phyloP scores from a whole-genome alignment of 1,140 invertebrate genomes.

The Rhagoletis pomonella region DNA sequence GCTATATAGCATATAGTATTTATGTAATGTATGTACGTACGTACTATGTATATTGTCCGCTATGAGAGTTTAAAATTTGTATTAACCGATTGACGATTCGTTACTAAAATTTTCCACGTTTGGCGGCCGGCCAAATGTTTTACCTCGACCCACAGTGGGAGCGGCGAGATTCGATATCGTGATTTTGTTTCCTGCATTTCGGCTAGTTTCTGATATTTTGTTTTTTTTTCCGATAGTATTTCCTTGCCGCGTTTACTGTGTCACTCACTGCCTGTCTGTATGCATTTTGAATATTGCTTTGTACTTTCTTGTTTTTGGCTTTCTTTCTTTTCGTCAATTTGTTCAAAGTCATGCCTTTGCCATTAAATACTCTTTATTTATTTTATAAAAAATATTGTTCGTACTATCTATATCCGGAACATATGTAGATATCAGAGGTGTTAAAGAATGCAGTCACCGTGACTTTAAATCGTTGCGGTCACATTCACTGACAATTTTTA shows the following conservation, averaged over 20 bases:
- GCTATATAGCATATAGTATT: background rate
- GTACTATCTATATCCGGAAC: no score
- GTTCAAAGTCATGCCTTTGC: constrained; percentile 17
- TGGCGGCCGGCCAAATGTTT: constrained; percentile 21
- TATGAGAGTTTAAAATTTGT: background rate
- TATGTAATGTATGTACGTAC: background rate
- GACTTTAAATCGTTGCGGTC: no score
- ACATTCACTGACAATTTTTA: no score
- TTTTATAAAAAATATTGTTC: no score
- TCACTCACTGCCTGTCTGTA: background rate
- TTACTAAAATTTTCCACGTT: constrained; percentile 14
- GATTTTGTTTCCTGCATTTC: constrained; percentile 25
- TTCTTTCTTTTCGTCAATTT: background rate
- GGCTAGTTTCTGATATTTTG: background rate
- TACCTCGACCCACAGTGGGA: constrained; percentile 21
- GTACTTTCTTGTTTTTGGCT: no score
- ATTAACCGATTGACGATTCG: background rate
- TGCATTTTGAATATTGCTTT: background rate
- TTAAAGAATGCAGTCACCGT: no score
- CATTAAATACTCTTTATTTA: background rate
- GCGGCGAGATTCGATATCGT: constrained; percentile 6
- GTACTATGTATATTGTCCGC: background rate
- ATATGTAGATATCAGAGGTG: no score
- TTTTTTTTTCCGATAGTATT: background rate
- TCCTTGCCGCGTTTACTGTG: background rate